Conservation (phyloP, 2,888 invertebrate species). For the Corbicula japonica region DNA sequence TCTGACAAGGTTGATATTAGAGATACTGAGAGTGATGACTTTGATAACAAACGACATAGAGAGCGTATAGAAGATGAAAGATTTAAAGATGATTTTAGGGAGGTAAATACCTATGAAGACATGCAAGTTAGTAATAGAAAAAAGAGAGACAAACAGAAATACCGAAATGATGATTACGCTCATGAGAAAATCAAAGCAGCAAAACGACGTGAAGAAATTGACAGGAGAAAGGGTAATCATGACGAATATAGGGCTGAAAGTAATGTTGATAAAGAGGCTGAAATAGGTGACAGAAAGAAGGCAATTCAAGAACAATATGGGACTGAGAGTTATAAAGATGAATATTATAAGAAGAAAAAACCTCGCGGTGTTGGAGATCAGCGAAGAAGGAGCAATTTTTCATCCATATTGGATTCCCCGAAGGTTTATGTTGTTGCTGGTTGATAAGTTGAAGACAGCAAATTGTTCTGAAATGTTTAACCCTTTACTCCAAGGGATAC, state of each 20-base stretch:
- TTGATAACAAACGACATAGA: too few species aligned
- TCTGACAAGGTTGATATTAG: too few species aligned
- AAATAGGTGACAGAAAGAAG: too few species aligned
- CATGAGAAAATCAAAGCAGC: conserved; percentile 52
- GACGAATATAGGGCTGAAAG: background rate
- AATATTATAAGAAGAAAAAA: conserved; percentile 44
- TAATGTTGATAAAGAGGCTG: conserved; percentile 1
- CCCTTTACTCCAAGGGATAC: too few species aligned
- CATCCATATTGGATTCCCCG: conserved; percentile 31
- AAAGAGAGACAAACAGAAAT: conserved; percentile 28
- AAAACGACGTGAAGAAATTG: conserved; percentile 5
- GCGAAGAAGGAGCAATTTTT: conserved; percentile 53
- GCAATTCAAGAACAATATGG: too few species aligned
- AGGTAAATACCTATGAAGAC: too few species aligned
- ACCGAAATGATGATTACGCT: conserved; percentile 55
- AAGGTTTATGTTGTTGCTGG: conserved; percentile 28
- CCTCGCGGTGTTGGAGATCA: conserved; percentile 35
- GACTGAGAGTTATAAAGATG: too few species aligned
- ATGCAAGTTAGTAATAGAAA: too few species aligned
- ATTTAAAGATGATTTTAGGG: too few species aligned
- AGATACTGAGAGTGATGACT: too few species aligned
- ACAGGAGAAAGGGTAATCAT: background rate
- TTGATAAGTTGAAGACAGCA: conserved; percentile 23
- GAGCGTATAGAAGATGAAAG: too few species aligned
- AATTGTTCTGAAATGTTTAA: too few species aligned